Conservation (phyloP, 2,888 invertebrate species). For the Phyto melanocephala region DNA sequence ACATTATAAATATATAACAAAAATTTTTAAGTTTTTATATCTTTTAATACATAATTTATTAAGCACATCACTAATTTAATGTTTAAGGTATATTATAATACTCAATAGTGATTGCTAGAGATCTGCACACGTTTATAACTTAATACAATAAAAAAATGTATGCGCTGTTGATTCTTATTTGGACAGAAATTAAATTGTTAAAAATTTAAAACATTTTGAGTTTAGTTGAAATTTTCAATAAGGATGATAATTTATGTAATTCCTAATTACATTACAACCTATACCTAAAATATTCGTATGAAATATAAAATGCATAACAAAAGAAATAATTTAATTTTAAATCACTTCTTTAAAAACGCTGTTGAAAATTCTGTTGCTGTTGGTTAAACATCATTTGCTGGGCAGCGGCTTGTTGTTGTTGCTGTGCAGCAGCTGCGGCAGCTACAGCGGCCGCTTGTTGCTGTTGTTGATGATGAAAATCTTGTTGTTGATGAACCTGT, state of each 20-base stretch:
- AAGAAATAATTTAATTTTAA: background rate
- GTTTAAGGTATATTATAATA: background rate
- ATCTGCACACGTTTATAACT: background rate
- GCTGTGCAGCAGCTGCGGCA: constrained; percentile 49
- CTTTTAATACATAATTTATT: background rate
- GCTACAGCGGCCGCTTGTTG: constrained; percentile 74
- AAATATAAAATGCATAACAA: constrained; percentile 19
- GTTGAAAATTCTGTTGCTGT: constrained; percentile 85
- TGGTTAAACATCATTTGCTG: constrained; percentile 87
- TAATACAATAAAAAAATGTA: background rate
- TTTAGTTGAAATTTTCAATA: too few relatives aligned
- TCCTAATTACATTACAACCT: background rate
- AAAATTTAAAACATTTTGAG: too few relatives aligned
- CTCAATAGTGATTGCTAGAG: background rate
- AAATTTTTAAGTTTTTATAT: background rate
- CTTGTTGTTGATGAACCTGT: constrained; percentile 85
- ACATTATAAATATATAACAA: too few relatives aligned
- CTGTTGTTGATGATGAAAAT: constrained; percentile 82
- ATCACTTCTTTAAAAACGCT: constrained; percentile 80
- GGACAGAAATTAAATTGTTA: too few relatives aligned
- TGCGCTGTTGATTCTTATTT: too few relatives aligned
- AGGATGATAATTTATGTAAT: background rate
- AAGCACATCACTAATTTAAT: background rate
- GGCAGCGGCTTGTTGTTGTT: constrained; percentile 62
- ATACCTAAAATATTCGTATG: background rate